Evolutionary conservation across 1,140 invertebrate species (phyloP).

Genomic region (Lithobius niger): DNA sequence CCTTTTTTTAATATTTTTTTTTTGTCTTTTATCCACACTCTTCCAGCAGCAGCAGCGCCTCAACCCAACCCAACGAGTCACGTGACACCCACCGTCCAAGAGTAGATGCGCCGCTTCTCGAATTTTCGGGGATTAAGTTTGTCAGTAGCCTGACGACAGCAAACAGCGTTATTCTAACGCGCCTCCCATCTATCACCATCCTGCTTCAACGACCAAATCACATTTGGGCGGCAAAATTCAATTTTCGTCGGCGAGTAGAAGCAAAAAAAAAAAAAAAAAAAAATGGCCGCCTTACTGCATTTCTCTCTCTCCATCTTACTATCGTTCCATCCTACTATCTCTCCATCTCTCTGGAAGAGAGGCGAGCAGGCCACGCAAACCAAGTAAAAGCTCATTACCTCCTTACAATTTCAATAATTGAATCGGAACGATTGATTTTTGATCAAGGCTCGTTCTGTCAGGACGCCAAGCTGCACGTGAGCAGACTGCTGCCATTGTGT

Average conservation of each 20-base stretch:
- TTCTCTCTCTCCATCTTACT: neutral
- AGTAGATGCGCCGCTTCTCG: too few relatives aligned
- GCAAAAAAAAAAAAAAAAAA: neutral
- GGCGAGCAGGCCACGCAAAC: slow-evolving; percentile 1
- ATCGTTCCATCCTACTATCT: neutral
- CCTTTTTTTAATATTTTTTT: too few relatives aligned
- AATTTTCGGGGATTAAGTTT: neutral
- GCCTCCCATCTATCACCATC: slow-evolving; percentile 9
- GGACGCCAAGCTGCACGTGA: neutral
- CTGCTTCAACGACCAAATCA: slow-evolving; percentile 10
- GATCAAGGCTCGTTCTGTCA: neutral
- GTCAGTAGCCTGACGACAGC: neutral
- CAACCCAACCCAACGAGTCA: too few relatives aligned
- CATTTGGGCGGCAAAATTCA: slow-evolving; percentile 4
- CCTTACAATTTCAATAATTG: slow-evolving; percentile 8
- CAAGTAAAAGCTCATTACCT: slow-evolving; percentile 2
- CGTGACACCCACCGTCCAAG: too few relatives aligned
- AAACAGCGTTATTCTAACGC: slow-evolving; percentile 10
- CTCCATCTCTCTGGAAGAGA: neutral
- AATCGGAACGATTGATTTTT: slow-evolving; percentile 5
- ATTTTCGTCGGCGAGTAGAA: slow-evolving; percentile 1
- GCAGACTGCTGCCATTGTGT: neutral
- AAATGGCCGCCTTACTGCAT: neutral
- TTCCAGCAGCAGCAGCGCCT: too few relatives aligned
- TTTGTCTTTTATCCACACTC: too few relatives aligned